Evolutionary conservation across 2,888 invertebrate genomes (phyloP), one percentile per base, ranked within the genome.

Genomic region (Clunio marinus): DNA sequence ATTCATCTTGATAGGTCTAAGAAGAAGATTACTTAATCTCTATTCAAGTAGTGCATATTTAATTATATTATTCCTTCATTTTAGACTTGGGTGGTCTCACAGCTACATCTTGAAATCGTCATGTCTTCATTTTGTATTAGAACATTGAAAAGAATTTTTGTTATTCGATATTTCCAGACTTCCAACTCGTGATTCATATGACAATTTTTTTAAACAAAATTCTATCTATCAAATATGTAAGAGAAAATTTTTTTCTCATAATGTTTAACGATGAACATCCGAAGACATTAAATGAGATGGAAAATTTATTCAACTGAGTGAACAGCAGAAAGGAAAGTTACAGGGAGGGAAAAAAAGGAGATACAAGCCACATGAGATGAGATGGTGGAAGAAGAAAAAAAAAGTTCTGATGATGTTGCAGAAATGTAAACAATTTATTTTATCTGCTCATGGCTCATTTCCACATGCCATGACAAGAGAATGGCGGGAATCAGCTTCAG

Each of bases 231-330:
- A n/a, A n/a, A n/a, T n/a, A n/a, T n/a, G n/a, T n/a, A n/a, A n/a
- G n/a, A 8, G 32, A 32, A 32, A 32, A 8, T 32, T n/a, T n/a
- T n/a, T n/a, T 32, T 32, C 32, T 32, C 32, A 32, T 32, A 8
- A 32, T 8, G 32, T 7, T 8, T 4, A 32, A 8, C 3, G 15
- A 41, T 13, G 15, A 15, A 41, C 15, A 28, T 17, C 20, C 28
- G 27, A 1, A 27, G 13, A 15, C 37, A n/a, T 46, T 65, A 65
- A 65, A 65, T 65, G 65, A 65, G 65, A 15, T 20, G 65, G 65
- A 65, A 65, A 65, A 65, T 65, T 65, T 51, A 65, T 65, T 20
- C 65, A 65, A 65, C 37, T 45, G 27, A 65, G 37, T 65, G 65
- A 65, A 28, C 65, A 65, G 65, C 45, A 28, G 28, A 45, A 22